Percentiles rank a stretch among this genome's conserved stretches.
Evolutionary conservation across 2,113 vertebrate genomes (phyloP).

Genomic region (Martes martes): DNA sequence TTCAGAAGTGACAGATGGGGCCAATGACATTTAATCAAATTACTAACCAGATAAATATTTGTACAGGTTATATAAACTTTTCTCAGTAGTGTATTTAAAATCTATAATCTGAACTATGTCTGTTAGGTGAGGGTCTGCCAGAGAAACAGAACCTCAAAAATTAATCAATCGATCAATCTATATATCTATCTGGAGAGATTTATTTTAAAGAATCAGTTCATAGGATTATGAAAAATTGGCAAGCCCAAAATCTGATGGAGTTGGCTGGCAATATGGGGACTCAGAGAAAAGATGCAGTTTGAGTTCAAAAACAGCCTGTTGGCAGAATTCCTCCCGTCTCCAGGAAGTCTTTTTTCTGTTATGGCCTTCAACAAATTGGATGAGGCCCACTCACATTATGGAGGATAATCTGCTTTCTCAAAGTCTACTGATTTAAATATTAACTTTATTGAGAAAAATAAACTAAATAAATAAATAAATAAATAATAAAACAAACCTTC

Average conservation of each 20-base stretch:
- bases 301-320: not conserved
- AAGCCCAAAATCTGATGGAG: not conserved
- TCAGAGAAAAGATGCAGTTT: not conserved
- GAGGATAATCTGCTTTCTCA: not conserved
- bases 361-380: not conserved
- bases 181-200: not conserved
- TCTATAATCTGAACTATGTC: rapidly evolving
- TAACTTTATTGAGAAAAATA: not conserved
- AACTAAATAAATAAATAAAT: not conserved
- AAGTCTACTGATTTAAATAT: not conserved
- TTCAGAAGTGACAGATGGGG: not conserved
- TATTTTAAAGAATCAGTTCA: not conserved
- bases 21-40: not conserved
- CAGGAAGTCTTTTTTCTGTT: not conserved
- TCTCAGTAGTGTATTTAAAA: not conserved
- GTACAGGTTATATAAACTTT: not conserved
- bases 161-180: not conserved
- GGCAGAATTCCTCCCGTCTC: not conserved
- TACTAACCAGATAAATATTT: slow-evolving; percentile 8
- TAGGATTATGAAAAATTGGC: not conserved
- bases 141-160: not conserved
- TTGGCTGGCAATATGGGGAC: not conserved
- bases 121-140: not conserved
- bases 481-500: not conserved
- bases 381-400: not conserved